Conservation (phyloP, 2,888 invertebrate species). For the Epistrophe grossulariae region DNA sequence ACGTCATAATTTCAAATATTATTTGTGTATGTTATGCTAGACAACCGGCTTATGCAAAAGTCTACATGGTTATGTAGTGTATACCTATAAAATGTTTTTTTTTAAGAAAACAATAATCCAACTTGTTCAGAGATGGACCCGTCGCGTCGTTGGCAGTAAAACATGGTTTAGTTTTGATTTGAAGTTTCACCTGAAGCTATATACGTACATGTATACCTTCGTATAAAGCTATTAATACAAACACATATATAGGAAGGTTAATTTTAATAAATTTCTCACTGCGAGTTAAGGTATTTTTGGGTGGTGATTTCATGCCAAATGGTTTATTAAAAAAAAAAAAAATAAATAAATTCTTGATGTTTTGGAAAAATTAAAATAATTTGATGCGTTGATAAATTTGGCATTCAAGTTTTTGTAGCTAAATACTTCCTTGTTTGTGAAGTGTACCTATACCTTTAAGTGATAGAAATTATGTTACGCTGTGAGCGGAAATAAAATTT, state of each 20-base stretch:
- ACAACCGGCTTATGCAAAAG: slow-evolving; percentile 25
- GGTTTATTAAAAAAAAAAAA: slow-evolving; percentile 30
- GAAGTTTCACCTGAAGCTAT: slow-evolving; percentile 18
- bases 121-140: slow-evolving; percentile 34
- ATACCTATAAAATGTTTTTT: neutral
- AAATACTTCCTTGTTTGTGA: slow-evolving; percentile 43
- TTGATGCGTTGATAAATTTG: slow-evolving; percentile 35
- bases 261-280: slow-evolving; percentile 5
- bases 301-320: slow-evolving; percentile 65
- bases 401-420: slow-evolving; percentile 19
- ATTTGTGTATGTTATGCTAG: neutral
- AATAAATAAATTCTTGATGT: slow-evolving; percentile 16
- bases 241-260: neutral
- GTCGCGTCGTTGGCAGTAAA: slow-evolving; percentile 15
- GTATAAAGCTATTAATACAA: neutral
- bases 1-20: slow-evolving; percentile 46
- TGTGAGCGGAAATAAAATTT: slow-evolving; percentile 30
- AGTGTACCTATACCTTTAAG: neutral
- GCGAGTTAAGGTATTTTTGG: slow-evolving; percentile 50
- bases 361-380: slow-evolving; percentile 22
- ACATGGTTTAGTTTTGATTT: slow-evolving; percentile 56
- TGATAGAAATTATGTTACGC: slow-evolving; percentile 1
- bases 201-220: neutral
- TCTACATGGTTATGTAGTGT: neutral
- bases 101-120: slow-evolving; percentile 12